Evolutionary conservation across 2,888 invertebrate species (phyloP).

Genomic region (Noctuana brunneofusca): DNA sequence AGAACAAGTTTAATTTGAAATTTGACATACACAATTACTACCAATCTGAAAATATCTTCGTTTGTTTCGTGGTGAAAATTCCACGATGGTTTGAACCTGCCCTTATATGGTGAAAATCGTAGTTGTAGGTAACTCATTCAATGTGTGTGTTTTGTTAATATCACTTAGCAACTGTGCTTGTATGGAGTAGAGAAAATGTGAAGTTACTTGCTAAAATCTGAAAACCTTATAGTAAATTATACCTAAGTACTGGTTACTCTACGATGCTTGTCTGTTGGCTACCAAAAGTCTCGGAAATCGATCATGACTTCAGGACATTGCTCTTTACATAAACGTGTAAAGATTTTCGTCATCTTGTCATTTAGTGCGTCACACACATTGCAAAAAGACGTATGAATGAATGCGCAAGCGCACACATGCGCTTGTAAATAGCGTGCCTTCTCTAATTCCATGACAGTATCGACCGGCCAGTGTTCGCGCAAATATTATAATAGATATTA

Average conservation of each 20-base stretch:
- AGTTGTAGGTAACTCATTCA: not conserved
- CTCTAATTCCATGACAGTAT: constrained; percentile 16
- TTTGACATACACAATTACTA: no score
- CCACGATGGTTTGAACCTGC: not conserved
- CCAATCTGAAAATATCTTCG: no score
- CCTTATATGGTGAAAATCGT: constrained; percentile 15
- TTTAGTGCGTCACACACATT: constrained; percentile 13
- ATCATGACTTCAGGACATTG: not conserved
- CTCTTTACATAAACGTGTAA: not conserved
- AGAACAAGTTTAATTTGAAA: no score
- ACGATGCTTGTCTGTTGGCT: no score
- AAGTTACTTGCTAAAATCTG: no score
- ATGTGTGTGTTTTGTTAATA: not conserved
- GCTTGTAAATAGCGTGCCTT: constrained; percentile 9
- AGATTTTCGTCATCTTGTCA: constrained; percentile 12
- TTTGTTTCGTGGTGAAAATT: not conserved
- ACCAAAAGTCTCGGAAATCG: not conserved
- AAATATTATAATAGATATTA: no score
- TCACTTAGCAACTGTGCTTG: not conserved
- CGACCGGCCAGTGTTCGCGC: not conserved
- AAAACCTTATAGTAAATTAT: no score
- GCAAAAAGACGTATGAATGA: constrained; percentile 33
- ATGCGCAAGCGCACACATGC: constrained; percentile 32
- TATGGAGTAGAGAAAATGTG: not conserved
- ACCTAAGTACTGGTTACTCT: no score